Base-by-base conservation (phyloP, 2,888 invertebrate species). In the Vanessa cardui region DNA sequence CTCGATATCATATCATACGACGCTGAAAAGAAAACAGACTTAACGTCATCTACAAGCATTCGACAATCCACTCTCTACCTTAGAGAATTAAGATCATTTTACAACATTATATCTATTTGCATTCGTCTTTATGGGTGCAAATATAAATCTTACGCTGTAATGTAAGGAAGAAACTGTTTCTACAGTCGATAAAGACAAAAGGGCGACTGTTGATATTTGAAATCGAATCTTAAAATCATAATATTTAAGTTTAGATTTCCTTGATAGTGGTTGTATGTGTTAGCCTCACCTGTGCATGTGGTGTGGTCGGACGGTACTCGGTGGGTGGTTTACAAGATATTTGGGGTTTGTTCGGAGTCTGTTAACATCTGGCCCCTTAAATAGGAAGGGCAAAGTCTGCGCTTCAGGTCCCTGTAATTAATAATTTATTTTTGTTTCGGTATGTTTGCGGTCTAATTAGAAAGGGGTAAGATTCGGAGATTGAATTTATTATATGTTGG, bases 1-100 rank as follows among this genome's bases (percentile, higher is more conserved):
- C 90, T 88, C 87, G 89, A 88, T 92, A 92, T 92, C 91, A 92
- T 92, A 92, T 92, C 92, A 90, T 88, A 89, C 83, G 73, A 69
- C 68, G 65, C 72, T 70, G 62, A 72, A 47, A 56, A 71, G n/a
- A 69, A 74, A 79, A 85, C 82, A 61, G 78, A 65, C 74, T 56
- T 71, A 81, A 77, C 49, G 16, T 70, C 71, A 63, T 21, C 6
- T 31, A 16, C 0, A 12, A 3, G 20, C 20, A 21, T 18, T 16
- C 0, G 8, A 74, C 74, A 59, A 66, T 45, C 50, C 16, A 66
- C 70, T 65, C 72, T 75, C 70, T 0, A 0, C 0, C 1, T 3
- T 7, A 21, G 1, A 0, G 0, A 0, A 15, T 80, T 83, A 73
- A 72, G 77, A 71, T 66, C 60, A 56, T 61, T 70, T 74, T 84